A percentile compares a stretch with the other conserved stretches of the same genome.
These are phyloP conservation scores for Podiceps cristatus DNA, from an alignment of 2,113 vertebrate genomes.

Conservation along the genomic window DNA sequence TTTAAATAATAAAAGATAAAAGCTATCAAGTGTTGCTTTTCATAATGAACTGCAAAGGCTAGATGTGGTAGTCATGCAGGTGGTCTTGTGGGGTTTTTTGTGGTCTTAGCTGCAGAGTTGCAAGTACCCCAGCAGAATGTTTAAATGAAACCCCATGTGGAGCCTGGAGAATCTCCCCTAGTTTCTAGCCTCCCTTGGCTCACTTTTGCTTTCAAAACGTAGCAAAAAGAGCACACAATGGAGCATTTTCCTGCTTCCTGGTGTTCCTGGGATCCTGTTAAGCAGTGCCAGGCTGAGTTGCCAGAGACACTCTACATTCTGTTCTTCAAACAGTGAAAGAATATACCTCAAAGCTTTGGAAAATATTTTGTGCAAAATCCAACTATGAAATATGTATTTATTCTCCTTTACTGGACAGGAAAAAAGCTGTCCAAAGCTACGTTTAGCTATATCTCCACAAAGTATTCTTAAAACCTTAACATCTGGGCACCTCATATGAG, in stretches of 20 bases:
- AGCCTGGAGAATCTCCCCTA: background rate
- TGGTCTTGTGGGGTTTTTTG: background rate
- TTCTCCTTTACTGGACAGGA: background rate
- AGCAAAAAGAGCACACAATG: background rate
- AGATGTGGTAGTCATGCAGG: background rate
- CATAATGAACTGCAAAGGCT: constrained; percentile 25
- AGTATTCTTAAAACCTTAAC: background rate
- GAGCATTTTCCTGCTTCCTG: background rate
- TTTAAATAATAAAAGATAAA: constrained; percentile 43
- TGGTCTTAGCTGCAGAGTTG: background rate
- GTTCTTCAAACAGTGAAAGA: constrained; percentile 57
- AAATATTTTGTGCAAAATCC: constrained; percentile 49
- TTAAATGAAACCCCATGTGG: background rate
- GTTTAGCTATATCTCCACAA: background rate
- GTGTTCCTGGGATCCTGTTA: constrained; percentile 16
- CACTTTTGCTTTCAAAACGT: constrained; percentile 23
- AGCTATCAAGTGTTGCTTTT: background rate
- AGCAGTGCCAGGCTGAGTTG: constrained; percentile 28
- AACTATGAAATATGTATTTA: constrained; percentile 35
- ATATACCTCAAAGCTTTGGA: constrained; percentile 47
- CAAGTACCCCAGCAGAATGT: background rate
- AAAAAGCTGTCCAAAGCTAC: background rate
- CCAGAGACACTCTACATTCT: constrained; percentile 26
- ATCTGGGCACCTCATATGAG: background rate
- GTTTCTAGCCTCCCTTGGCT: background rate